These are phyloP conservation scores for Bungarus multicinctus DNA, from an alignment of 2,113 vertebrate species.

Conservation along the genomic window DNA sequence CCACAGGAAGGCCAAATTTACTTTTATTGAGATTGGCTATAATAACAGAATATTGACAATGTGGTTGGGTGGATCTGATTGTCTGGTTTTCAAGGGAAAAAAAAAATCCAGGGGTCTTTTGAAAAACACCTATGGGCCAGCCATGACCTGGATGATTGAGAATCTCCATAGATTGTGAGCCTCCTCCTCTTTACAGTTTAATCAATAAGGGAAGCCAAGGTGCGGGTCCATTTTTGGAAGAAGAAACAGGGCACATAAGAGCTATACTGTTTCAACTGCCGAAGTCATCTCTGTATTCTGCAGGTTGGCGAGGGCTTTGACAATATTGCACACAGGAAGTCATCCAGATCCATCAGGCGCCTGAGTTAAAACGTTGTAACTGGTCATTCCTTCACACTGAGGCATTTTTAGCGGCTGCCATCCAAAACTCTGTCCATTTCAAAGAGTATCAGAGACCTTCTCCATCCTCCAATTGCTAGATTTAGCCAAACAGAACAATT, in stretches of 20 bases:
- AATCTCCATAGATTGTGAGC: not conserved
- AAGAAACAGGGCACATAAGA: not conserved
- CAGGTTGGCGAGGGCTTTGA: not conserved
- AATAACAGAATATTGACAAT: not conserved
- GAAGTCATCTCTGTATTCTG: not conserved
- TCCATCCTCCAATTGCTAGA: not conserved
- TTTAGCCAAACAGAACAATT: not conserved
- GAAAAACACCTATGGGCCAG: not conserved
- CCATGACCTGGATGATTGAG: not conserved
- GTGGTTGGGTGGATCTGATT: not conserved
- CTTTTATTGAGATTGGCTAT: not conserved
- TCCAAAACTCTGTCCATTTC: not conserved
- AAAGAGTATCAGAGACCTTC: not conserved
- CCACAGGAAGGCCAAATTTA: not conserved
- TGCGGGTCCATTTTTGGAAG: not conserved
- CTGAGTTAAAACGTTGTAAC: not conserved
- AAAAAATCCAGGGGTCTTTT: not conserved
- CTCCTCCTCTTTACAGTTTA: not conserved
- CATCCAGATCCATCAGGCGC: not conserved
- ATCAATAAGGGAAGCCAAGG: not conserved
- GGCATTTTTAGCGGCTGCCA: not conserved
- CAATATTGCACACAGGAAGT: not conserved
- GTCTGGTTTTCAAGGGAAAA: not conserved
- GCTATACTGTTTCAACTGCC: not conserved
- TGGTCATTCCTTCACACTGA: not conserved